These are phyloP conservation scores for Onychomys arenicola DNA, from an alignment of 2,797 vertebrate genomes.

Conservation along the genomic window DNA sequence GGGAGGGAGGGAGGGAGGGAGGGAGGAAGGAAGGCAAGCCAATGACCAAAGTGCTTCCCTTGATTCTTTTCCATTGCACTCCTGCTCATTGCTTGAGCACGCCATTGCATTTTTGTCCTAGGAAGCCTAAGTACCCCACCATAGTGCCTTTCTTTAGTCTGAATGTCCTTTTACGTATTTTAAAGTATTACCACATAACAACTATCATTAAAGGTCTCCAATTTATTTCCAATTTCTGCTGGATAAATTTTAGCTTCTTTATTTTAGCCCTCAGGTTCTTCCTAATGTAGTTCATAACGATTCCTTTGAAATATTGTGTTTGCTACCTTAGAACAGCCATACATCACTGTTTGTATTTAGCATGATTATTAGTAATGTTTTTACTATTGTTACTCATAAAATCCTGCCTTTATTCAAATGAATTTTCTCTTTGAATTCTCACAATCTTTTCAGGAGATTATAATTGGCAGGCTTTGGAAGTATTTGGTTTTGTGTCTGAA, in stretches of 20 bases:
- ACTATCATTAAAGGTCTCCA: not conserved
- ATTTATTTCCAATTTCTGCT: not conserved
- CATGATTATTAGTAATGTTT: not conserved
- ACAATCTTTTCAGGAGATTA: not conserved
- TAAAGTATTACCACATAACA: not conserved
- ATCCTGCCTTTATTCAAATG: not conserved
- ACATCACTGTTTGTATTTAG: not conserved
- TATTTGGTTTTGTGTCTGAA: slow-evolving; percentile 25
- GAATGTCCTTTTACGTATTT: not conserved
- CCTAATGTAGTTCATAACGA: not conserved
- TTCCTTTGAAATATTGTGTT: not conserved
- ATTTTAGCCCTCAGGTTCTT: not conserved
- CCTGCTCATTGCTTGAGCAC: not conserved
- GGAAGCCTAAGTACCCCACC: not conserved
- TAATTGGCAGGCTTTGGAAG: not conserved
- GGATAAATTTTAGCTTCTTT: not conserved
- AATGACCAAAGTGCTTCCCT: not conserved
- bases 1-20: no score
- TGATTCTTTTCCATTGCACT: not conserved
- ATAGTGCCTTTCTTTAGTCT: not conserved
- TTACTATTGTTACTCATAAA: not conserved
- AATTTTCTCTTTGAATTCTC: not conserved
- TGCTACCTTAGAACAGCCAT: not conserved
- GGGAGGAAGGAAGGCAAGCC: not conserved
- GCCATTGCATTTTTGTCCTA: not conserved